These are phyloP conservation scores for Aphrocallistes beatrix DNA, from an alignment of 37 sponge, comb jelly and placozoan species.

Conservation along the genomic window DNA sequence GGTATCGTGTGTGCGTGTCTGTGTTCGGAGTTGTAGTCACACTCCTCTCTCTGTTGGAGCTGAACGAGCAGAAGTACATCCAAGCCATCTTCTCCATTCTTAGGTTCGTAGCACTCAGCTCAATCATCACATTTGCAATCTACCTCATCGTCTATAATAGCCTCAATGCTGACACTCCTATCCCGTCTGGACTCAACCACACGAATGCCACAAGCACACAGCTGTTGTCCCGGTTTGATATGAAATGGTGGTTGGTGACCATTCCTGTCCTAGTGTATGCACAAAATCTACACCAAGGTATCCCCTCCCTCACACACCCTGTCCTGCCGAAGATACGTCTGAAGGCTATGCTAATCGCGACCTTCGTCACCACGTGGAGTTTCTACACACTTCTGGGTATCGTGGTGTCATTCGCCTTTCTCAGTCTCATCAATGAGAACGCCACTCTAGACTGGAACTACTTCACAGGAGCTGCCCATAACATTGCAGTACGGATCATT, in stretches of 20 bases:
- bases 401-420: constrained; percentile 52
- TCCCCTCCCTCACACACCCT: constrained; percentile 63
- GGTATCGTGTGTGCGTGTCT: constrained; percentile 58
- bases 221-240: constrained; percentile 33
- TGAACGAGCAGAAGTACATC: constrained; percentile 74
- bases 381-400: constrained; percentile 62
- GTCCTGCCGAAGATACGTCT: constrained; percentile 45
- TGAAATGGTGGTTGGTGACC: constrained; percentile 41
- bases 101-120: constrained; percentile 50
- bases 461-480: background rate
- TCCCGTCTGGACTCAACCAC: background rate
- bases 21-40: constrained; percentile 58
- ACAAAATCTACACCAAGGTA: constrained; percentile 59
- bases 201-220: background rate
- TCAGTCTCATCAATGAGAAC: constrained; percentile 41
- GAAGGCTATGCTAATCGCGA: constrained; percentile 26
- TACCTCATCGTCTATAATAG: background rate
- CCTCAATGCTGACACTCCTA: background rate
- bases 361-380: constrained; percentile 28
- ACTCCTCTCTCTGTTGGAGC: constrained; percentile 41
- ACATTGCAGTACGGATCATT: constrained; percentile 32
- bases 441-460: constrained; percentile 60
- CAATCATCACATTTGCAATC: constrained; percentile 41
- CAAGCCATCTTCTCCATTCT: constrained; percentile 58
- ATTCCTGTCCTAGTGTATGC: constrained; percentile 67